Evolutionary conservation across 2,113 vertebrate genomes (phyloP).

Genomic region (Chrysemys picta): DNA sequence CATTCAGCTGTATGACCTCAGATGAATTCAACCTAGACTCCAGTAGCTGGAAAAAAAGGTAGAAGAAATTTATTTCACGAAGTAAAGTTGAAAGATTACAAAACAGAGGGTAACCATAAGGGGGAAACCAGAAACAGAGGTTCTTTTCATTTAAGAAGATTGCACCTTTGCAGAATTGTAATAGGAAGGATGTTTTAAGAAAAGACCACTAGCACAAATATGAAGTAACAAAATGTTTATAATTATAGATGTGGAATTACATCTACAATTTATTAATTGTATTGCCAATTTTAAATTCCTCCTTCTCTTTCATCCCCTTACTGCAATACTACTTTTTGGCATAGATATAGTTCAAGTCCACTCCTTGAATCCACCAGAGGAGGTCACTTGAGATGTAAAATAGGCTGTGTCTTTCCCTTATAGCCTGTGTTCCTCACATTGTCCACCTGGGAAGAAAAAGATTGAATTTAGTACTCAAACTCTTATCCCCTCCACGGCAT

Average conservation of each 20-base stretch:
- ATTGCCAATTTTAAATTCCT: background rate
- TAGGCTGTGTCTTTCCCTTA: accelerated
- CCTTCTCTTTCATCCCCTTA: background rate
- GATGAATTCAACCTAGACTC: conserved; percentile 4
- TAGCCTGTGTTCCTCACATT: background rate
- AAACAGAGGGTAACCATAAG: background rate
- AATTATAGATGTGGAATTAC: background rate
- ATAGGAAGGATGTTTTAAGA: background rate
- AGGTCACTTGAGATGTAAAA: background rate
- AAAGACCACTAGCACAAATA: background rate
- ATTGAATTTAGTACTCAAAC: accelerated
- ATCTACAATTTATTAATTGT: background rate
- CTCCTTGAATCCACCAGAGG: accelerated
- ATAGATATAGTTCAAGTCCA: background rate
- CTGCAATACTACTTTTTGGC: background rate
- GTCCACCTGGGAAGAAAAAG: background rate
- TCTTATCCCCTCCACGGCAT: background rate
- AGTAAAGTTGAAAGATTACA: conserved; percentile 6
- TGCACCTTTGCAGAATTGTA: background rate
- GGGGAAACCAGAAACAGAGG: background rate
- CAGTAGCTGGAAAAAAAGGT: conserved; percentile 7
- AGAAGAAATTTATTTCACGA: conserved; percentile 33
- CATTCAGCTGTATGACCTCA: conserved; percentile 19
- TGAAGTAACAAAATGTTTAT: too few relatives aligned
- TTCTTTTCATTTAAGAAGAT: background rate